phyloP scores from a whole-genome alignment of 2,113 vertebrate genomes.

The Alligator sinensis region DNA sequence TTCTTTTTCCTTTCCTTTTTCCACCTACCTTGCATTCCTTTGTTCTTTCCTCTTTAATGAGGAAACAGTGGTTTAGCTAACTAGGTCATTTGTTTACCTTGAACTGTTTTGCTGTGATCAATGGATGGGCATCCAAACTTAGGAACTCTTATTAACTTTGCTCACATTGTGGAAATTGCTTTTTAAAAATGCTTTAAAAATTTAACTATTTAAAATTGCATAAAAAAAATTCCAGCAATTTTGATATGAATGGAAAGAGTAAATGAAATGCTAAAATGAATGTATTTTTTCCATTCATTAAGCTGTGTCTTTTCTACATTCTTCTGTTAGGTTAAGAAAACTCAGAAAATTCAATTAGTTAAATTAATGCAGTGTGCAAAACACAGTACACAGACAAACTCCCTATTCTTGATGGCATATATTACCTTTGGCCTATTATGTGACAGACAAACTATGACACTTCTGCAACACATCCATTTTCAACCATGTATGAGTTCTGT shows the following conservation, averaged over 20 bases:
- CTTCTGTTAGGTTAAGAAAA: slow-evolving; percentile 60
- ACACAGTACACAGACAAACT: slow-evolving; percentile 43
- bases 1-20: slow-evolving; percentile 26
- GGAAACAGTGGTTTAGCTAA: slow-evolving; percentile 50
- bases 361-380: slow-evolving; percentile 69
- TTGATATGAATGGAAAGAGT: slow-evolving; percentile 32
- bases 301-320: slow-evolving; percentile 49
- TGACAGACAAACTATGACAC: slow-evolving; percentile 38
- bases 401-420: slow-evolving; percentile 4
- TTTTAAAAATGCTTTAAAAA: background rate
- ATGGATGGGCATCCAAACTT: slow-evolving; percentile 24
- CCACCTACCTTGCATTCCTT: slow-evolving; percentile 25
- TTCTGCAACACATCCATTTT: slow-evolving; percentile 37
- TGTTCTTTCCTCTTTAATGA: slow-evolving; percentile 59
- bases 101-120: slow-evolving; percentile 41
- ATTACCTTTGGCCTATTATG: slow-evolving; percentile 31
- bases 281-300: slow-evolving; percentile 59
- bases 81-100: slow-evolving; percentile 68
- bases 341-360: slow-evolving; percentile 69
- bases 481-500: slow-evolving; percentile 13
- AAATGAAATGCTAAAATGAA: slow-evolving; percentile 45
- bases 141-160: slow-evolving; percentile 31
- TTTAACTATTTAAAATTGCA: slow-evolving; percentile 24
- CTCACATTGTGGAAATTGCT: background rate
- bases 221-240: slow-evolving; percentile 36